Percentiles rank a stretch among this genome's conserved stretches.
These are phyloP conservation scores for Agelastica alni DNA, from an alignment of 2,888 invertebrate species.

Conservation along the genomic window DNA sequence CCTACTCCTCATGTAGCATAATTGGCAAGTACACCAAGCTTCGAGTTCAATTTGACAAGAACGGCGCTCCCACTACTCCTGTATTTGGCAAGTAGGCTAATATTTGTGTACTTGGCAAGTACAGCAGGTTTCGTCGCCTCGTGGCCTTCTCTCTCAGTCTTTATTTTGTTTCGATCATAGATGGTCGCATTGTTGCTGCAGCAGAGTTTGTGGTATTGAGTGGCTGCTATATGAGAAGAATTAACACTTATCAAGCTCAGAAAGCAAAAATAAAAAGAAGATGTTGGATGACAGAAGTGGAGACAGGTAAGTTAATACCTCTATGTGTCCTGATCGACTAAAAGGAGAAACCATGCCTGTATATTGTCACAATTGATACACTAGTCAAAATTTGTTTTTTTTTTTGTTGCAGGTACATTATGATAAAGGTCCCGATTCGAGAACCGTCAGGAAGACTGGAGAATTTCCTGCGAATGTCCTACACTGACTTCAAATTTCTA, in stretches of 20 bases:
- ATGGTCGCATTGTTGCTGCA: background rate
- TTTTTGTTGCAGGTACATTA: background rate
- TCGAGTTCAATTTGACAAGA: no score
- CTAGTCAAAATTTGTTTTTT: background rate
- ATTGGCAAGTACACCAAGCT: no score
- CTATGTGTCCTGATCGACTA: background rate
- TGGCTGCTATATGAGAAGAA: background rate
- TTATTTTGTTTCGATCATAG: conserved; percentile 3
- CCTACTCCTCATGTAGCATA: no score
- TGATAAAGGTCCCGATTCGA: background rate
- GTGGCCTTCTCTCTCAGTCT: background rate
- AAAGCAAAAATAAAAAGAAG: background rate
- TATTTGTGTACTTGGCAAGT: background rate
- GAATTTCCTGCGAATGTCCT: no score
- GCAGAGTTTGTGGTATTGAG: background rate
- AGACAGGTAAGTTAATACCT: background rate
- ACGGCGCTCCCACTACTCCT: background rate
- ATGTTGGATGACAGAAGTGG: background rate
- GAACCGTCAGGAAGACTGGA: background rate
- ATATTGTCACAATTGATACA: conserved; percentile 1
- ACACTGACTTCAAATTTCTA: no score
- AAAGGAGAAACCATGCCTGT: background rate
- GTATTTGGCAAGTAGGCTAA: conserved; percentile 2
- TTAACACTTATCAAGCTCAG: conserved; percentile 1
- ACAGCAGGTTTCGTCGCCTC: no score